Base-by-base conservation (phyloP, 2,888 invertebrate species). In the Notodonta ziczac region DNA sequence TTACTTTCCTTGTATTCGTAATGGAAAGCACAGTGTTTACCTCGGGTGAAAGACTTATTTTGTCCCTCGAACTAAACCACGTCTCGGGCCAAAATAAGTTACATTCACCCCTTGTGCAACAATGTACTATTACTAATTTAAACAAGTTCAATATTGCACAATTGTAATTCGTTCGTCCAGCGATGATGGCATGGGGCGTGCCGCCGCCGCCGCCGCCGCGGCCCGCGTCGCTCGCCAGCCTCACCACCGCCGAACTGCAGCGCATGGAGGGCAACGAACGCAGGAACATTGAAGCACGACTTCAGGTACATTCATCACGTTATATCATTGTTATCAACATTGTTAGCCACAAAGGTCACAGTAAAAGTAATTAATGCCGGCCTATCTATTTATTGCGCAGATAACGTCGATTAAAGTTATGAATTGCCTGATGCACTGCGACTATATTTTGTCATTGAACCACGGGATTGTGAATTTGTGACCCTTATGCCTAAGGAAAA, bases 221-320 rank as follows among this genome's bases (percentile, higher is more conserved):
- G 48, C 97, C 97, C 53, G 94, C 95, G 48, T 95, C 96, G 77
- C 94, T 98, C 64, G 95, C 96, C 56, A 95, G 95, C 46, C 91
- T 99, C 58, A 95, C 96, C 52, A 96, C 96, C 55, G 98, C 98
- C 55, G 98, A 99, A 82, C 94, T 99, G 60, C 94, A 95, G 62
- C 94, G 95, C 14, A 95, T 99, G 96, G 99, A 99, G 89, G 98
- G 98, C 42, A 96, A 95, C 71, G 96, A 98, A 78, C 95, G 99
- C 66, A 95, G 96, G 71, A 97, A 98, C 76, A 95, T 99, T 46
- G 98, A 99, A 86, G 98, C 98, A 6, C 95, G 99, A 66, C 96
- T 99, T 67, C 97, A 97, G 92, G 95, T 56, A 55, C 8, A 10
- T 16, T n/a, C n/a, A n/a, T 5, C 53, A 53, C 13, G 5, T 32